Evolutionary conservation across 2,113 vertebrate species (phyloP), one percentile per base, ranked within the genome.

Genomic region (Gobio gobio): DNA sequence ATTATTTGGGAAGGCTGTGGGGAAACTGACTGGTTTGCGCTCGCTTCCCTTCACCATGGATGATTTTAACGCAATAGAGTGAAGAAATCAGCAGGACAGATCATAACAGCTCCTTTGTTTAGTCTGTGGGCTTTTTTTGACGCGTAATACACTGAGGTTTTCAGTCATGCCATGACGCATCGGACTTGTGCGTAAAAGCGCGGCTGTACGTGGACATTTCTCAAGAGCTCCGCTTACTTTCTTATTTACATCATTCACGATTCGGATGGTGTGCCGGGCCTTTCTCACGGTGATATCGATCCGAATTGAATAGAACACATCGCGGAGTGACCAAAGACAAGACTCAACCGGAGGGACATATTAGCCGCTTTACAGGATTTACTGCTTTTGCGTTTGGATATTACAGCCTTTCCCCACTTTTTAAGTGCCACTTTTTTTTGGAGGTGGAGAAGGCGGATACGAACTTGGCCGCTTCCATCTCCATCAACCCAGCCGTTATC

Each of bases 161-260:
- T 43, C 70, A 77, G 81, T 82, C 81, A 89, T 89, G 90, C 73
- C 90, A 85, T 90, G 89, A 90, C 81, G 77, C 86, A 81, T 63
- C 43, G 66, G 63, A 78, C 81, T 36, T 58, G 66, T 82, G 88
- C 87, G 82, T 82, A 83, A 78, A 84, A 87, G 86, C 81, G 81
- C 80, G 70, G 87, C 49, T 49, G 72, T 73, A 51, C 8, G 45
- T 68, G 84, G 66, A 86, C 82, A 75, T 70, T 87, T 83, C 73
- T 54, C 8, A 66, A 76, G 75, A 63, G 16, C 72, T 84, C 61
- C 63, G 47, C 58, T 16, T 66, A 33, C 74, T 33, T 33, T 54
- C 49, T 26, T 20, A 51, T 29, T 76, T 5, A 43, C 9, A 12
- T 54, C 73, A 54, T 6, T 7, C 73, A 29, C 47, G n/a, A 83